phyloP scores from a whole-genome alignment of 2,888 invertebrate genomes.

The Nineta flava region DNA sequence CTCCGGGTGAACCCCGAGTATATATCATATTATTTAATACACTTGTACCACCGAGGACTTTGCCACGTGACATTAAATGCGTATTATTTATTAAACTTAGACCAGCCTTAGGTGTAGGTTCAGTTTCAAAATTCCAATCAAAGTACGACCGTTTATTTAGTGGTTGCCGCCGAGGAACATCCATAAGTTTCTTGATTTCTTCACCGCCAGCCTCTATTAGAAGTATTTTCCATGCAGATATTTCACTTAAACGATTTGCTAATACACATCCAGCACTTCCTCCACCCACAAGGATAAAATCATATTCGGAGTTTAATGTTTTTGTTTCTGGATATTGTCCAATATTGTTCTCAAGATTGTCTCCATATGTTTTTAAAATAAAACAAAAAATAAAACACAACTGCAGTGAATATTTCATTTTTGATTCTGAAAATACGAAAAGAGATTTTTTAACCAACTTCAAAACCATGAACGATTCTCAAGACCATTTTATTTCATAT shows the following conservation, averaged over 20 bases:
- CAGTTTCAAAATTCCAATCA: constrained; percentile 63
- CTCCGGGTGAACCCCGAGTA: constrained; percentile 59
- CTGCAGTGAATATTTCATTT: too few species aligned
- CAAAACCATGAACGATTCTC: too few species aligned
- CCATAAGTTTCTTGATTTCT: constrained; percentile 58
- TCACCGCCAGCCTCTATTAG: constrained; percentile 65
- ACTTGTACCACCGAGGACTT: constrained; percentile 67
- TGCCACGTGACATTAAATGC: constrained; percentile 61
- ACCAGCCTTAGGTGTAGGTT: constrained; percentile 34
- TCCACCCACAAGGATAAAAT: constrained; percentile 46
- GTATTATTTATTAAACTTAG: constrained; percentile 32
- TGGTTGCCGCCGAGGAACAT: constrained; percentile 59
- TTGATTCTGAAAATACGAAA: too few species aligned
- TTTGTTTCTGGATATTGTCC: too few species aligned
- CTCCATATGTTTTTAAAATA: too few species aligned
- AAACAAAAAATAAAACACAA: too few species aligned
- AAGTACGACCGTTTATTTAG: constrained; percentile 35
- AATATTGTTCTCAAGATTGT: too few species aligned
- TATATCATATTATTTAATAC: constrained; percentile 76
- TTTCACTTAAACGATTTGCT: constrained; percentile 62
- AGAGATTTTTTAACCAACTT: too few species aligned
- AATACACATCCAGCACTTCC: constrained; percentile 52
- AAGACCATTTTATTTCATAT: too few species aligned
- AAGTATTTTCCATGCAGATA: constrained; percentile 48
- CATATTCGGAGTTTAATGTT: too few species aligned